Base-by-base conservation (phyloP, 2,113 vertebrate species). In the Nymphicus hollandicus region DNA sequence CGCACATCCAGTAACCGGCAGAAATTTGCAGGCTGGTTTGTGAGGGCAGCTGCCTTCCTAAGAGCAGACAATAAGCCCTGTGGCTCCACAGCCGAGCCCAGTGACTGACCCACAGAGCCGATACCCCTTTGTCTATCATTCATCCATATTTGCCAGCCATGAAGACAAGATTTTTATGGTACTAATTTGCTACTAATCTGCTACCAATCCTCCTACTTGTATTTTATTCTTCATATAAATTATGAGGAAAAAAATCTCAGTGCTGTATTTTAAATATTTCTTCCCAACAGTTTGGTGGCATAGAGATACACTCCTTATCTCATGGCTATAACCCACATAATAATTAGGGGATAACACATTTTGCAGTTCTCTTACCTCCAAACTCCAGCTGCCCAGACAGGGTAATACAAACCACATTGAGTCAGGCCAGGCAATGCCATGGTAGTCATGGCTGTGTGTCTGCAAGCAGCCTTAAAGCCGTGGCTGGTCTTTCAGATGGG, bases 131-230 rank as follows among this genome's bases (percentile, higher is more conserved):
- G n/a, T 24, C 68, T 33, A 4, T 5, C 73, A 8, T 9, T 15
- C 15, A 10, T 0, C 9, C 18, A 0, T 7, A 2, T 44, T 39
- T 71, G 28, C 31, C 46, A 39, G 28, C 23, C 3, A 1, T 0
- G 11, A 43, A 35, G 23, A 27, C 6, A 6, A 14, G 18, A 50
- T 3, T 7, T 44, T 52, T 37, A 44, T 53, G 7, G 2, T 13
- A 17, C 17, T 69, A 7, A 1, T 47, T 58, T 91, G 47, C 50
- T 23, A 39, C 25, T 22, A 9, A 37, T 63, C 33, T 91, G 47
- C 50, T 23, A 39, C 25, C 18, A 9, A 37, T 63, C 33, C 11
- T 44, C 33, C 55, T 46, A 4, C 7, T 28, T 52, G 13, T 10
- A 23, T 82, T 86, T 91, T 60, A 60, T 22, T 52, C 12, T 19